phyloP scores from a whole-genome alignment of 1,140 invertebrate genomes.

The Caenorhabditis inopinata region DNA sequence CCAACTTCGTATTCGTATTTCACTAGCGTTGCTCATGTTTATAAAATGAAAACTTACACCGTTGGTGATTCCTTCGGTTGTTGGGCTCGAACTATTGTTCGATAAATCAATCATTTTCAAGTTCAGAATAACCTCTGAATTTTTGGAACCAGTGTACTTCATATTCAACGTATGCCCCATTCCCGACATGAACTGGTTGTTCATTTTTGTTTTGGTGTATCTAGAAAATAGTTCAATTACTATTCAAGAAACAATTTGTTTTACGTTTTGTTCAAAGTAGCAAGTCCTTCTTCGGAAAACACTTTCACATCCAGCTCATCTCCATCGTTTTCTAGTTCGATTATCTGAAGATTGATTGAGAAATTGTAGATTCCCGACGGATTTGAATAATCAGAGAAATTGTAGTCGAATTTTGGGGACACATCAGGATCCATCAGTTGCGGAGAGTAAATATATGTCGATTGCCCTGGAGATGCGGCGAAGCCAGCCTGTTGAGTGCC shows the following conservation, averaged over 20 bases:
- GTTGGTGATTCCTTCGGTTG: background rate
- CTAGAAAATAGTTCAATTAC: background rate
- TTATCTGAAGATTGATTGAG: background rate
- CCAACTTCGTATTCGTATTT: no score
- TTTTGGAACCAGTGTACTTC: background rate
- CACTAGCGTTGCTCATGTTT: no score
- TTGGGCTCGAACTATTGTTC: background rate
- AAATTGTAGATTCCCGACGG: background rate
- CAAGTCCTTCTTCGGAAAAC: background rate
- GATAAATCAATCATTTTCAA: background rate
- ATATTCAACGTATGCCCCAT: background rate
- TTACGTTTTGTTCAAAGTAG: background rate
- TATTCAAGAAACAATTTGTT: no score
- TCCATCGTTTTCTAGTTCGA: background rate
- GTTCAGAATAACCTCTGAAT: background rate
- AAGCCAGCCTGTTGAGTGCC: background rate
- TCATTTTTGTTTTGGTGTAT: background rate
- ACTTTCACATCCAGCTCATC: background rate
- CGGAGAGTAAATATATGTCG: background rate
- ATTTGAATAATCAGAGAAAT: background rate
- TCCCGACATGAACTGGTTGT: background rate
- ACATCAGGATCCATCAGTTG: background rate
- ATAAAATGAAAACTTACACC: no score
- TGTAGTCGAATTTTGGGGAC: background rate
- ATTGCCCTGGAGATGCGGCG: background rate